Percentiles rank a stretch among this genome's conserved stretches.
Evolutionary conservation across 2,797 vertebrate species (phyloP).

Genomic region (Liparis tanakae): DNA sequence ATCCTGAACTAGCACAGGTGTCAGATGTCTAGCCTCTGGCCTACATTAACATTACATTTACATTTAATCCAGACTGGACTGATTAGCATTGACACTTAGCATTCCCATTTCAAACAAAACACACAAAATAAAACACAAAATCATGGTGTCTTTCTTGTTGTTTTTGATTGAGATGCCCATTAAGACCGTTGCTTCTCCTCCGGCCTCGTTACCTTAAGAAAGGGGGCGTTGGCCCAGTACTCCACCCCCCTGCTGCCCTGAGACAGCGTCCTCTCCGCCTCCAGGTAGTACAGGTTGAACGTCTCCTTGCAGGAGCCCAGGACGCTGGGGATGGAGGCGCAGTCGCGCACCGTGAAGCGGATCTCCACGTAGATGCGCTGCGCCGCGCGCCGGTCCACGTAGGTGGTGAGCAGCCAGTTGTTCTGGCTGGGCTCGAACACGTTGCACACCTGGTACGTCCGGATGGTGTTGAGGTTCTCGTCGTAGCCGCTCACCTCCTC

Average conservation of each 20-base stretch:
- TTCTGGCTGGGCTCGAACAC: constrained; percentile 99
- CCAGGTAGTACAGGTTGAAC: constrained; percentile 98
- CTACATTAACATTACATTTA: too few relatives aligned
- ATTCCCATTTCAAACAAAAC: background rate
- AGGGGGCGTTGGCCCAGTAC: constrained; percentile 94
- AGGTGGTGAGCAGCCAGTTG: constrained; percentile 98
- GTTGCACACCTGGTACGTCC: constrained; percentile 98
- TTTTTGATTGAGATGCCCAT: background rate
- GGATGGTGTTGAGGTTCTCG: constrained; percentile 97
- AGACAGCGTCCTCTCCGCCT: constrained; percentile 90
- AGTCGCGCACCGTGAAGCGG: constrained; percentile 97
- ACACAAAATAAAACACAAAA: background rate
- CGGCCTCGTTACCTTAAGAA: constrained; percentile 73
- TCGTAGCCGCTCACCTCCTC: constrained; percentile 99
- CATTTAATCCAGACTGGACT: background rate
- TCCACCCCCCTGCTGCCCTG: constrained; percentile 88
- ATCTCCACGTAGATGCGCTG: constrained; percentile 98
- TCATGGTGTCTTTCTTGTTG: background rate
- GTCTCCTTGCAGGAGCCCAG: constrained; percentile 99
- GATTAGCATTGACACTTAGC: background rate
- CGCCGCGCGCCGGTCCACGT: constrained; percentile 91
- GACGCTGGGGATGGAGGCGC: constrained; percentile 97
- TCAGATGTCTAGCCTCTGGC: background rate
- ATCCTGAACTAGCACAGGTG: constrained; percentile 2
- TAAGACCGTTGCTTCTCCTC: background rate